Evolutionary conservation across 2,113 vertebrate genomes (phyloP).

Genomic region (Manacus vitellinus): DNA sequence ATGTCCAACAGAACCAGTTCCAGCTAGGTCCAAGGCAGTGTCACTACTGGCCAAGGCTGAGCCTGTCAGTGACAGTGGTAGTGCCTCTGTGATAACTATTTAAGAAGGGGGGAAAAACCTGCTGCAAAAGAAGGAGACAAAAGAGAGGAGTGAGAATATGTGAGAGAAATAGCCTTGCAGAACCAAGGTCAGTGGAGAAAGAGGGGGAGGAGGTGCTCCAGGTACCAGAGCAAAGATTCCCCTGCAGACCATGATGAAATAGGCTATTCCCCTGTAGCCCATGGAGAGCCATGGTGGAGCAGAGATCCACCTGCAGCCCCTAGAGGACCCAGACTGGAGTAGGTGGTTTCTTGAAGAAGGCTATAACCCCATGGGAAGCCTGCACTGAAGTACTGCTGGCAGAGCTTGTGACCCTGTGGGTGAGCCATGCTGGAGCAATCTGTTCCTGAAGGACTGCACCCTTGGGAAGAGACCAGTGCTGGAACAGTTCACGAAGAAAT

Average conservation of each 20-base stretch:
- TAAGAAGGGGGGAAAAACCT: background rate
- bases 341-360: background rate
- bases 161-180: background rate
- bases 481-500: background rate
- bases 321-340: background rate
- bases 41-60: background rate
- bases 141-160: background rate
- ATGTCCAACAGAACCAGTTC: background rate
- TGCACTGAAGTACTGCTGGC: background rate
- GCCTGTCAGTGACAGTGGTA: background rate
- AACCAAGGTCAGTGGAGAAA: background rate
- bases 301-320: background rate
- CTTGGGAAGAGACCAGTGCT: no score
- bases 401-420: fast-evolving
- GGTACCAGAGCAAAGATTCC: fast-evolving
- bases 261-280: background rate
- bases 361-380: background rate
- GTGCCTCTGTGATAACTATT: background rate
- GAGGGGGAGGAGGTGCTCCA: background rate
- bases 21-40: background rate
- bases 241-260: background rate
- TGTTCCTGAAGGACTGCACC: background rate
- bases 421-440: background rate
- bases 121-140: background rate
- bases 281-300: background rate